Conservation (phyloP, 2,113 vertebrate species). For the Loxodonta africana region DNA sequence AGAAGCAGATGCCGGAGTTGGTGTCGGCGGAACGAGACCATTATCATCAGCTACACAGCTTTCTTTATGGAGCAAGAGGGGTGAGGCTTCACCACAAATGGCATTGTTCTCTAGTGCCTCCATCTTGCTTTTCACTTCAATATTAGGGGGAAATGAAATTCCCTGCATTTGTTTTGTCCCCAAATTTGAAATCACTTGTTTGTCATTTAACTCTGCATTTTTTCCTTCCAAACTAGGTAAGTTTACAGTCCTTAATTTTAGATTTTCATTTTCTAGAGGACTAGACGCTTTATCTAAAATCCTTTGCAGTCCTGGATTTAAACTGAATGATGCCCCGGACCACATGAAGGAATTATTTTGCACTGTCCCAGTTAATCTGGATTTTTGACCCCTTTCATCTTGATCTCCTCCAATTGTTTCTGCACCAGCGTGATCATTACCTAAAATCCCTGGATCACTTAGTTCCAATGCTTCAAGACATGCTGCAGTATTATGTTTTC, state of each 20-base stretch:
- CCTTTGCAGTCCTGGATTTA: conserved; percentile 94
- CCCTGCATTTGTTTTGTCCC: conserved; percentile 55
- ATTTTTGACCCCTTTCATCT: conserved; percentile 71
- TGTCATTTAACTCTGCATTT: conserved; percentile 62
- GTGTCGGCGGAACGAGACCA: conserved; percentile 90
- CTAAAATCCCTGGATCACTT: conserved; percentile 39
- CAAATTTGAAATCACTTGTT: conserved; percentile 62
- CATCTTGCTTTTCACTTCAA: conserved; percentile 70
- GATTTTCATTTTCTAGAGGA: conserved; percentile 86
- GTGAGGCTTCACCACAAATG: not conserved
- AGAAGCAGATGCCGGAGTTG: conserved; percentile 86
- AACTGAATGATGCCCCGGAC: conserved; percentile 84
- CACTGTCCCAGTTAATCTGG: conserved; percentile 58
- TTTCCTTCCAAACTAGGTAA: conserved; percentile 63
- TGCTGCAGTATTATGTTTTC: not conserved
- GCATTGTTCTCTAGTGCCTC: not conserved
- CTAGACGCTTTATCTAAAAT: conserved; percentile 93
- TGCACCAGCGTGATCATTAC: conserved; percentile 1
- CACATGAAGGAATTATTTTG: conserved; percentile 64
- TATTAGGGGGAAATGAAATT: conserved; percentile 64
- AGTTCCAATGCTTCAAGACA: conserved; percentile 62
- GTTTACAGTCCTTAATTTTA: conserved; percentile 26
- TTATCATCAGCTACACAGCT: conserved; percentile 62
- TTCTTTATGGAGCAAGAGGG: conserved; percentile 53
- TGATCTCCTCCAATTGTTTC: conserved; percentile 55